phyloP scores from a whole-genome alignment of 2,888 invertebrate genomes.

The Branchellion lobata region DNA sequence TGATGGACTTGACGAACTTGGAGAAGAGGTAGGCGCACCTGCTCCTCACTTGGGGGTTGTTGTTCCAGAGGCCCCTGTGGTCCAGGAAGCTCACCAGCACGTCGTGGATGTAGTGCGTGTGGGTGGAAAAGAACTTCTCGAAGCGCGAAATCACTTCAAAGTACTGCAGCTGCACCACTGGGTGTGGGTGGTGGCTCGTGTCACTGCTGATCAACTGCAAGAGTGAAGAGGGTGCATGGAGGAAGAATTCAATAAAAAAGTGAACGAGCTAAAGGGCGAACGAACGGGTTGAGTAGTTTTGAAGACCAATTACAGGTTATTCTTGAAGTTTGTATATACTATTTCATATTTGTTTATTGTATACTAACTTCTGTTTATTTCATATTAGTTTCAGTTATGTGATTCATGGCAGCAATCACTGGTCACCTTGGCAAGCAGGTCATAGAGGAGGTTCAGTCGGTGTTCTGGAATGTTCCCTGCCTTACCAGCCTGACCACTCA shows the following conservation, averaged over 20 bases:
- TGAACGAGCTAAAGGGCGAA: no score
- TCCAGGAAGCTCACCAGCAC: slow-evolving; percentile 65
- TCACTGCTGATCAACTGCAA: slow-evolving; percentile 63
- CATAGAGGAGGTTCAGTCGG: neutral
- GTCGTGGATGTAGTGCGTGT: slow-evolving; percentile 63
- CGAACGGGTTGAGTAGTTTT: no score
- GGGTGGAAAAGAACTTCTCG: slow-evolving; percentile 65
- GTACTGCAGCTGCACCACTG: slow-evolving; percentile 64
- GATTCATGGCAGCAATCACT: no score
- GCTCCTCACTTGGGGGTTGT: slow-evolving; percentile 64
- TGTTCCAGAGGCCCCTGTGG: slow-evolving; percentile 64
- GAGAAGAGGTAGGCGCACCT: slow-evolving; percentile 67
- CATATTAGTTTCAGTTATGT: no score
- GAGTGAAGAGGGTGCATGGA: neutral
- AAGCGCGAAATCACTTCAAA: slow-evolving; percentile 66
- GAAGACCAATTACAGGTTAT: no score
- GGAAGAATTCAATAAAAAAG: no score
- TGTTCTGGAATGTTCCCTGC: neutral
- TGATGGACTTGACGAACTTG: slow-evolving; percentile 65
- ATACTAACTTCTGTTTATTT: no score
- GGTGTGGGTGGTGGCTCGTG: slow-evolving; percentile 64
- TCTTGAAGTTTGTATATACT: neutral
- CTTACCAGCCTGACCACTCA: slow-evolving; percentile 14
- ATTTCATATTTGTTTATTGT: no score
- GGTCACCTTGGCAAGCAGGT: slow-evolving; percentile 11